Evolutionary conservation across 2,113 vertebrate genomes (phyloP).

Genomic region (Pitta sordida): DNA sequence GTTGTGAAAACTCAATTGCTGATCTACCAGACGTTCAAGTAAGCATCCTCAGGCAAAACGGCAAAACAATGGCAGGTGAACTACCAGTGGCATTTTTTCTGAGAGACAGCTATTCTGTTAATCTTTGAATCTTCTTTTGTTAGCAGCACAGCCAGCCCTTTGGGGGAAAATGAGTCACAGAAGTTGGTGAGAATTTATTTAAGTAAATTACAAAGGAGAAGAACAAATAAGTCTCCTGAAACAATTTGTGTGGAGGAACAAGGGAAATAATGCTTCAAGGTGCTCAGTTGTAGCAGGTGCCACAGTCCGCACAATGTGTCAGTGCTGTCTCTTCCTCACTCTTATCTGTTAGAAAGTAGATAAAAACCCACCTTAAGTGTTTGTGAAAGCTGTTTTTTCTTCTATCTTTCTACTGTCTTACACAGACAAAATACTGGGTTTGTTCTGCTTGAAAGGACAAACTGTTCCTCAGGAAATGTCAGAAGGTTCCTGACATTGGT

Average conservation of each 20-base stretch:
- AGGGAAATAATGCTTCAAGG: background rate
- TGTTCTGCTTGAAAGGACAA: background rate
- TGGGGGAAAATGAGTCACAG: background rate
- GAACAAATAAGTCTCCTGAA: conserved; percentile 2
- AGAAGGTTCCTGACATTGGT: background rate
- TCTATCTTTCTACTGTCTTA: background rate
- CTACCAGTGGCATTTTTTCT: background rate
- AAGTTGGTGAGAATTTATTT: background rate
- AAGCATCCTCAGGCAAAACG: background rate
- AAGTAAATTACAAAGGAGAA: conserved; percentile 9
- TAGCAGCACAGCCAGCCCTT: background rate
- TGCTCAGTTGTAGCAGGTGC: background rate
- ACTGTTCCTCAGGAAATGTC: background rate
- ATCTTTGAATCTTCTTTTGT: background rate
- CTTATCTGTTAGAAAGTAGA: background rate
- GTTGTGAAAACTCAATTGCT: background rate
- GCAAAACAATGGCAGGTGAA: background rate
- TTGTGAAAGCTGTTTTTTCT: background rate
- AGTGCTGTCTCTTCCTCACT: background rate
- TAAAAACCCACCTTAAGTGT: background rate
- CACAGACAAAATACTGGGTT: background rate
- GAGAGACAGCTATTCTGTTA: background rate
- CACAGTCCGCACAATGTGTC: background rate
- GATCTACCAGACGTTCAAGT: background rate
- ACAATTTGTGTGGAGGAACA: background rate